Evolutionary conservation across 2,797 vertebrate species (phyloP).

Genomic region (Carcharodon carcharias): DNA sequence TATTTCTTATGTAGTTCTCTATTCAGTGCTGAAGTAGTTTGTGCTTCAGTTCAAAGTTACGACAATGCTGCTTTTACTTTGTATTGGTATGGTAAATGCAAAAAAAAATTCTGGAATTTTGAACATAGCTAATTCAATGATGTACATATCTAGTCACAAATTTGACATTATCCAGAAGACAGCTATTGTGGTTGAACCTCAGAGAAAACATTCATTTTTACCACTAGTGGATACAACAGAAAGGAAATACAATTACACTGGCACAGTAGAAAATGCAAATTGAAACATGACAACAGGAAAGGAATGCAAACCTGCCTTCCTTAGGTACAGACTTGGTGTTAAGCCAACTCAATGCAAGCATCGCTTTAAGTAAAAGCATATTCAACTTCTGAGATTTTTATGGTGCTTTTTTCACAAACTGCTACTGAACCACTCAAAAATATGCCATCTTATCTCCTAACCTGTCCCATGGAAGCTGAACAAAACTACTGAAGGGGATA

Average conservation of each 20-base stretch:
- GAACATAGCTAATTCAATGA: not conserved
- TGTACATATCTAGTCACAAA: not conserved
- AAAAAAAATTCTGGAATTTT: not conserved
- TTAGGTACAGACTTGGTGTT: not conserved
- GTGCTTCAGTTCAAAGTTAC: not conserved
- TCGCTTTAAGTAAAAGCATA: not conserved
- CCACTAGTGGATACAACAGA: not conserved
- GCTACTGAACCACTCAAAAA: not conserved
- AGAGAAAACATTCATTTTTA: not conserved
- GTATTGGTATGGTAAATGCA: not conserved
- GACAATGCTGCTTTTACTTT: not conserved
- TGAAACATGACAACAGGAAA: slow-evolving; percentile 6
- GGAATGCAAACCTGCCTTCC: not conserved
- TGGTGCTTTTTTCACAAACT: too few species aligned
- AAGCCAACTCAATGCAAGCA: not conserved
- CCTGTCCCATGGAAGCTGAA: not conserved
- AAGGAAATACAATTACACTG: not conserved
- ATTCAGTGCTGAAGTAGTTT: not conserved
- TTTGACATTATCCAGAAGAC: not conserved
- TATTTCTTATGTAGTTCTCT: not conserved
- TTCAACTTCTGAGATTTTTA: not conserved
- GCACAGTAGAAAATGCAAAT: not conserved
- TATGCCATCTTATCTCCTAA: not conserved
- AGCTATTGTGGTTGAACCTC: not conserved
- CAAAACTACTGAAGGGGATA: not conserved